Evolutionary conservation across 2,888 invertebrate genomes (phyloP), one percentile per base, ranked within the genome.

Genomic region (Thymelicus acteon): DNA sequence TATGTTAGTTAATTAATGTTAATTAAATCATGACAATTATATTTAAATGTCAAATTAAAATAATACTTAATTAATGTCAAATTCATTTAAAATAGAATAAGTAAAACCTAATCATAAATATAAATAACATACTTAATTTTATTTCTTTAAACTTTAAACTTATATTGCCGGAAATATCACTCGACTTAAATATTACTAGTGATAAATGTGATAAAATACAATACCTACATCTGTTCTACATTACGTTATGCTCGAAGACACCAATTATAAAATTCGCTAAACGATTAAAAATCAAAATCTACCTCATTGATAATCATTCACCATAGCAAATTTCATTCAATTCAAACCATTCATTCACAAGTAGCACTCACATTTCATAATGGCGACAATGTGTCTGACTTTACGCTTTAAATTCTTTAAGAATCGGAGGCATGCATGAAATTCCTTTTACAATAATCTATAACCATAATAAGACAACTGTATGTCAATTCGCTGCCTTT

Each of bases 361-460:
- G 89, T 88, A 87, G 88, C 88, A 83, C 86, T 89, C 81, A 52
- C 72, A 70, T 71, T 52, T 44, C 74, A 75, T 76, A 79, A 76
- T 75, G 82, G 82, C 82, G 85, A 88, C 89, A 88, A 86, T 80
- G 75, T 78, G 83, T 88, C 86, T 88, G 85, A 85, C 86, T 86
- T 80, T 70, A 75, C 74, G 73, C 71, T 66, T 72, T 60, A 66
- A 76, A 72, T 64, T 67, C 60, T 47, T 54, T 39, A 74, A 72
- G 80, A 80, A 83, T 71, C 77, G 84, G 81, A 88, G 91, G 90
- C 91, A 89, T 81, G 90, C 90, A 86, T 89, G 83, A 90, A 88
- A 91, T 91, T 89, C 86, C 73, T 80, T 78, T 75, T 78, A 84
- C 80, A 85, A 87, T 86, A 83, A 82, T 79, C 81, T 86, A 85